Percentiles rank a stretch among this genome's conserved stretches.
Evolutionary conservation across 1,140 invertebrate species (phyloP).

Genomic region (Drosophila jambulina): DNA sequence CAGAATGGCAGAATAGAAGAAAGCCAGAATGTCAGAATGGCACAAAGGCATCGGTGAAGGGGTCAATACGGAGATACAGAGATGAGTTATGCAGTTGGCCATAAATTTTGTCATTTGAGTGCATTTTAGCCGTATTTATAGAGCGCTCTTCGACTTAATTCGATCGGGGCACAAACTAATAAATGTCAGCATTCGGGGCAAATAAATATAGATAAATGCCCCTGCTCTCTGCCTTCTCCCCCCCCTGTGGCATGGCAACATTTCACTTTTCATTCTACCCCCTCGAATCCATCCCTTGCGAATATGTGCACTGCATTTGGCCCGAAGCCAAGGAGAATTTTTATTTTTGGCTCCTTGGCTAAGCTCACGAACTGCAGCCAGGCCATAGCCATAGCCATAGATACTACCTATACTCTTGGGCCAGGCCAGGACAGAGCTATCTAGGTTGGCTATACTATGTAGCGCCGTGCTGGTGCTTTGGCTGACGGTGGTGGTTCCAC

Average conservation of each 20-base stretch:
- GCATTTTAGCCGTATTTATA: conserved; percentile 63
- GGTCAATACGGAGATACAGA: conserved; percentile 5
- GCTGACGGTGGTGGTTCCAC: neutral
- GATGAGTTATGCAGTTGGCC: conserved; percentile 45
- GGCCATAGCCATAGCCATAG: conserved; percentile 31
- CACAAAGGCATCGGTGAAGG: neutral
- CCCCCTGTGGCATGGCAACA: conserved; percentile 34
- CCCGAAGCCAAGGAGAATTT: conserved; percentile 64
- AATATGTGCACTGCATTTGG: conserved; percentile 64
- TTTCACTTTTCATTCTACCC: conserved; percentile 59
- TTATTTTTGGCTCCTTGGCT: conserved; percentile 81
- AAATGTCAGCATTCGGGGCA: conserved; percentile 65
- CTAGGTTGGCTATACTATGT: conserved; percentile 61
- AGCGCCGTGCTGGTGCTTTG: neutral
- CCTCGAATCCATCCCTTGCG: conserved; percentile 11
- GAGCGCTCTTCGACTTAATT: conserved; percentile 44
- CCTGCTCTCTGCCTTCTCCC: neutral
- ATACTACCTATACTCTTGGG: conserved; percentile 36
- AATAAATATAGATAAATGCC: conserved; percentile 46
- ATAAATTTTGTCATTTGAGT: conserved; percentile 53
- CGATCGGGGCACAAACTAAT: conserved; percentile 61
- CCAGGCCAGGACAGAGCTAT: conserved; percentile 45
- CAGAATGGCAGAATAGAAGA: neutral
- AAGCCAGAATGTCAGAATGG: neutral
- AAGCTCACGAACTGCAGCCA: conserved; percentile 67